phyloP scores from a whole-genome alignment of 2,888 invertebrate genomes.

The Melanargia galathea region DNA sequence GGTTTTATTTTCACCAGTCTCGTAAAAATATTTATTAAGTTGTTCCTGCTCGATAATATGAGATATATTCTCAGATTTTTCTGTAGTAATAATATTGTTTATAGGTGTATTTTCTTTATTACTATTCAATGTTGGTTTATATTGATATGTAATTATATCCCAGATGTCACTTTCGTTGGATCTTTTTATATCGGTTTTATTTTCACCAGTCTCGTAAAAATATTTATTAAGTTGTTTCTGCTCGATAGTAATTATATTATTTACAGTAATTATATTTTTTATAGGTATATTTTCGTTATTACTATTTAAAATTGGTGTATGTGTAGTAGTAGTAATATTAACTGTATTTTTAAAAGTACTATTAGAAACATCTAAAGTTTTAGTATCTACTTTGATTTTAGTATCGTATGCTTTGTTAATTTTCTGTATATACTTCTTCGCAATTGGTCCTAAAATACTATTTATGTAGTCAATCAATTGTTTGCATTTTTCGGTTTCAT shows the following conservation, averaged over 20 bases:
- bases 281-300: neutral
- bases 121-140: too few relatives aligned
- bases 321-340: neutral
- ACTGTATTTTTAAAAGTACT: neutral
- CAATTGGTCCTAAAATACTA: constrained; percentile 83
- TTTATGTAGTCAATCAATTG: constrained; percentile 83
- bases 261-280: too few relatives aligned
- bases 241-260: neutral
- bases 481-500: constrained; percentile 84
- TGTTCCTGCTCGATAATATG: neutral
- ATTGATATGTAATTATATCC: too few relatives aligned
- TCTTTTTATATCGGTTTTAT: neutral
- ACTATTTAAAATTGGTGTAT: neutral
- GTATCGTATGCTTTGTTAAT: constrained; percentile 31
- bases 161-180: neutral
- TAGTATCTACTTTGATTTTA: neutral
- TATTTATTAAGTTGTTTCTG: neutral
- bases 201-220: neutral
- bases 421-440: constrained; percentile 64
- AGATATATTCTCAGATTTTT: neutral
- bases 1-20: neutral
- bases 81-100: neutral
- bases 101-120: neutral
- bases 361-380: neutral
- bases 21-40: neutral